These are phyloP conservation scores for Todus mexicanus DNA, from an alignment of 2,797 vertebrate species.

Conservation along the genomic window DNA sequence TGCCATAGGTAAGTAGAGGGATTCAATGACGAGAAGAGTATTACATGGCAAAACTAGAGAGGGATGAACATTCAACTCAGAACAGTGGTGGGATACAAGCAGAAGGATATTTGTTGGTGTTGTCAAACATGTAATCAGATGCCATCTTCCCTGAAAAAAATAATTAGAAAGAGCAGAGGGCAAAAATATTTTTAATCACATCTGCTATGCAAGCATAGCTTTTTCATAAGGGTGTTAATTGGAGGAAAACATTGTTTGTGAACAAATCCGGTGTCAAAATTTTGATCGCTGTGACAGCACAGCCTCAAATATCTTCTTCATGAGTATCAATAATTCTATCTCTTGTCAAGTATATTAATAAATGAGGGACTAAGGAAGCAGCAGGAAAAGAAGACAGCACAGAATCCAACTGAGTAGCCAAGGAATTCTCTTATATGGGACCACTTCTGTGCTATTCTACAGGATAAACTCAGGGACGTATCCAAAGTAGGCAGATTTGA, in stretches of 20 bases:
- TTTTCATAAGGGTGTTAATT: not conserved
- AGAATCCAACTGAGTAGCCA: not conserved
- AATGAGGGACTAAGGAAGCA: not conserved
- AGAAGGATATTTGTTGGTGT: not conserved
- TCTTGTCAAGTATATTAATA: not conserved
- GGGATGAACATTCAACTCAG: not conserved
- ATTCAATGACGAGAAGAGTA: not conserved
- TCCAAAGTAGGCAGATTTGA: conserved; percentile 11
- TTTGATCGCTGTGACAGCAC: not conserved
- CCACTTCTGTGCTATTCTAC: not conserved
- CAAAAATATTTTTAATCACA: not conserved
- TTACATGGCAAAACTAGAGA: not conserved
- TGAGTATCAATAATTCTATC: too few relatives aligned
- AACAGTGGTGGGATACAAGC: not conserved
- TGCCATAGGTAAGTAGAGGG: not conserved
- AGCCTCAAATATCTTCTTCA: not conserved
- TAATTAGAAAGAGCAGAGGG: not conserved
- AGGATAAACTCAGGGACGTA: not conserved
- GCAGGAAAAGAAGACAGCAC: not conserved
- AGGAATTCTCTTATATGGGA: not conserved
- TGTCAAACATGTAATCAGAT: not conserved
- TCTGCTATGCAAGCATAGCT: not conserved
- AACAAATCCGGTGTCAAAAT: not conserved
- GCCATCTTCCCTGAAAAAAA: not conserved
- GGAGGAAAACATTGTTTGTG: not conserved